Base-by-base conservation (phyloP, 2,888 invertebrate genomes). In the Drosophila paranaensis region DNA sequence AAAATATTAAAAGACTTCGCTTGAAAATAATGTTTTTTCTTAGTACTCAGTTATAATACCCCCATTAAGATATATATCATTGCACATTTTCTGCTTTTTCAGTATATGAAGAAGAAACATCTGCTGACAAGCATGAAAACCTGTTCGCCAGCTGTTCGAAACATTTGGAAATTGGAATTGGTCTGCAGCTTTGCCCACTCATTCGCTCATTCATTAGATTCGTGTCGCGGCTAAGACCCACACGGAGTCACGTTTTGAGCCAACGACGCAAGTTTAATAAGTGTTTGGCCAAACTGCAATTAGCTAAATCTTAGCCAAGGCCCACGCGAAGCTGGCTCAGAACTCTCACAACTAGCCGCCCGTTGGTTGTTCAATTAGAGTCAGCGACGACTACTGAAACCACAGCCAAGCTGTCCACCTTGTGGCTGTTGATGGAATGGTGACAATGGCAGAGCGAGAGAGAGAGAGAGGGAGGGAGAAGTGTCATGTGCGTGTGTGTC, bases 181-280 rank as follows among this genome's bases (percentile, higher is more conserved):
- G 71, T 73, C 50, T 81, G 66, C 64, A 78, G 73, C 56, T 56
- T 66, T 71, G 68, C 87, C 79, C 87, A 87, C 87, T 80, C 87
- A 71, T 74, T 74, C 79, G n/a, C 33, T 50, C 33, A 73, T 74
- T 77, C 80, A 79, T 79, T 70, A 67, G 72, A 72, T 74, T 69
- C 69, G 71, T 68, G 43, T 71, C 54, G 67, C 51, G 60, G 39
- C 62, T 74, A 25, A 76, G 66, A 72, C 79, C 77, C 66, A 82
- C 78, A 81, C 77, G 67, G 40, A 68, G 58, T 75, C 73, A 39
- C 71, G 55, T 37, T 35, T 57, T 3, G 25, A 14, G 27, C 27
- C 6, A 3, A 6, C 37, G 50, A 40, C 35, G 60, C 48, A 46
- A 39, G 43, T 55, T 48, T 58, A 54, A 42, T 63, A 20, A 71